These are phyloP conservation scores for Germaria angustata DNA, from an alignment of 2,888 invertebrate species.

Conservation along the genomic window DNA sequence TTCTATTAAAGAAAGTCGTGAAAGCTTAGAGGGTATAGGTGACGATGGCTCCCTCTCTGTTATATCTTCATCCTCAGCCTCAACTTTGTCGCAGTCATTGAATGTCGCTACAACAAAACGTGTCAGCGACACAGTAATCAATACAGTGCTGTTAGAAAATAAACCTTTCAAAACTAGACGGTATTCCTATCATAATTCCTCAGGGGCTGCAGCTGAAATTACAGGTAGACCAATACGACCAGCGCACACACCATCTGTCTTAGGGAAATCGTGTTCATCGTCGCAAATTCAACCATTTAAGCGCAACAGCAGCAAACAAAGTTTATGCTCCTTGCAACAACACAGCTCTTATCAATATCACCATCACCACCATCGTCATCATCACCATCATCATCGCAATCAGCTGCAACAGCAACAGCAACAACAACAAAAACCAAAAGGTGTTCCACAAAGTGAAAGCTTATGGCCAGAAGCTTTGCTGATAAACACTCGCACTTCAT, in stretches of 20 bases:
- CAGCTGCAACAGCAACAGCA: neutral
- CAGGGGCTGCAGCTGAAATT: neutral
- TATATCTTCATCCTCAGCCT: neutral
- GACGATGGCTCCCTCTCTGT: neutral
- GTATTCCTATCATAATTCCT: constrained; percentile 7
- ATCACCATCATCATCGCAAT: neutral
- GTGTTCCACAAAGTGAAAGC: constrained; percentile 10
- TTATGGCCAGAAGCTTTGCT: constrained; percentile 60
- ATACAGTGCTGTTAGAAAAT: constrained; percentile 15
- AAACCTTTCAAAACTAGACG: neutral
- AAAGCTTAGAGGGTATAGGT: constrained; percentile 36
- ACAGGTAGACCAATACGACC: neutral
- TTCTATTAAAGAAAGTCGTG: constrained; percentile 27
- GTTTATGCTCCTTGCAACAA: constrained; percentile 43
- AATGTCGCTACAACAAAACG: neutral
- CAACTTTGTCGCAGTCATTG: neutral
- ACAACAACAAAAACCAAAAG: constrained; percentile 9
- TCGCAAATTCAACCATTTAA: constrained; percentile 27
- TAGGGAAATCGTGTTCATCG: constrained; percentile 7
- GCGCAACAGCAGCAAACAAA: constrained; percentile 38
- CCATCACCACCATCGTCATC: constrained; percentile 1
- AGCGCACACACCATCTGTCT: neutral
- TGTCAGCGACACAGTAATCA: constrained; percentile 15
- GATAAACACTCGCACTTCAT: constrained; percentile 49
- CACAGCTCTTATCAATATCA: constrained; percentile 2